Evolutionary conservation across 2,113 vertebrate species (phyloP), one percentile per base, ranked within the genome.

Genomic region (Capreolus pygargus): DNA sequence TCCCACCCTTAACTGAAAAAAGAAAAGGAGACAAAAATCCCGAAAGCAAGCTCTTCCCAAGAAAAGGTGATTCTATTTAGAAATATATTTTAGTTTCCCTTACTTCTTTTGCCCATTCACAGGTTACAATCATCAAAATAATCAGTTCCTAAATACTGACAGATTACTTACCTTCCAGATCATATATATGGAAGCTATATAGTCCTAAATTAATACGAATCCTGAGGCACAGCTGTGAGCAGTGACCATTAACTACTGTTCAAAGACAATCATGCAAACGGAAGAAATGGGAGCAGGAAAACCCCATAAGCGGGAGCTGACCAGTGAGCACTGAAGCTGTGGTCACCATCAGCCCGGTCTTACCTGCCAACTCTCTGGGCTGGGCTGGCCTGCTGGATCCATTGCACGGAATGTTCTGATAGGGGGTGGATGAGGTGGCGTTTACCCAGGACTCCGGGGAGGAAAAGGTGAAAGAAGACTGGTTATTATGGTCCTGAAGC

Each of bases 361-460:
- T 98, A 99, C 99, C 99, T 98, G 99, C 98, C 98, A 99, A 97
- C 93, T 99, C 99, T 98, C 99, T 99, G 97, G 99, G 99, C n/a
- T 99, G 99, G 88, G 98, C 98, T 7, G 99, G 98, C 90, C 99
- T 99, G 98, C 98, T 99, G 98, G 99, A 99, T 99, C 99, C 99
- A 54, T 99, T 99, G 99, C 99, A 99, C 98, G 99, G 99, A 99
- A 99, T 99, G 99, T 99, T 99, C 97, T 99, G 99, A 97, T 99
- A 99, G 1, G 99, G 99, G 98, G 99, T 98, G 87, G 99, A 99
- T 97, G 99, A 99, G 79, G 99, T 99, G 94, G 99, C 99, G 97
- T 98, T 99, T 86, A 99, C 99, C 99, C 99, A 99, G 98, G 99
- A 98, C 98, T 99, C 99, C 23, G 99, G 99, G 64, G 99, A 97